Base-by-base conservation (phyloP, 1,140 invertebrate species). In the Leptinotarsa defecta region DNA sequence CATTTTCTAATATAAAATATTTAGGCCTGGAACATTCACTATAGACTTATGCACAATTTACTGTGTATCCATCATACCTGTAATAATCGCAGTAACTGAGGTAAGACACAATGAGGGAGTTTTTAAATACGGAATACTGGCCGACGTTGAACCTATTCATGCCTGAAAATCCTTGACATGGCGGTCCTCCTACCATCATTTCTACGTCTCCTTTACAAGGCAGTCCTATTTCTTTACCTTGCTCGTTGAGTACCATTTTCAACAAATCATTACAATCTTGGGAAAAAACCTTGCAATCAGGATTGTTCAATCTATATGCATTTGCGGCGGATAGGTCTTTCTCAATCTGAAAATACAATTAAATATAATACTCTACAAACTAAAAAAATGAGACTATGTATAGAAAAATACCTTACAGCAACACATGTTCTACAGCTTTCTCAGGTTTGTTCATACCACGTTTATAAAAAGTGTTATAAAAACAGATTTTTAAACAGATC, bases 81-180 rank as follows among this genome's bases (percentile, higher is more conserved):
- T 95, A 97, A 82, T 91, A 96, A 86, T 96, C 95, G 84, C 94
- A 95, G 82, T 92, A 96, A 24, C 94, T 94, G 3, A 96, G 86
- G 83, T 91, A 96, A 0, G 94, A 92, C 0, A 92, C 92, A 19
- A 96, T 91, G 2, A 96, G 86, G 0, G 95, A 96, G 85, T 96
- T 96, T 88, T 96, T 96, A 80, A 96, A 96, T 34, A 91, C 88
- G 1, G 94, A 96, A 86, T 96, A 96, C 80, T 96, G 92, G n/a
- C 94, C 86, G 0, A 90, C 92, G 86, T 94, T 96, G 83, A 96
- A 96, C 20, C 94, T 87, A 86, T 96, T 96, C 94, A 96, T 95
- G 27, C 93, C 94, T 76, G 93, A 95, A 85, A 96, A 97, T 0
- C 95, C 95, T 86, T 97, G 95, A 84, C 95, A 97, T 2, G 95